A percentile compares a stretch with the other conserved stretches of the same genome.
phyloP scores from a whole-genome alignment of 1,140 invertebrate species.

The Drosophila watanabei region DNA sequence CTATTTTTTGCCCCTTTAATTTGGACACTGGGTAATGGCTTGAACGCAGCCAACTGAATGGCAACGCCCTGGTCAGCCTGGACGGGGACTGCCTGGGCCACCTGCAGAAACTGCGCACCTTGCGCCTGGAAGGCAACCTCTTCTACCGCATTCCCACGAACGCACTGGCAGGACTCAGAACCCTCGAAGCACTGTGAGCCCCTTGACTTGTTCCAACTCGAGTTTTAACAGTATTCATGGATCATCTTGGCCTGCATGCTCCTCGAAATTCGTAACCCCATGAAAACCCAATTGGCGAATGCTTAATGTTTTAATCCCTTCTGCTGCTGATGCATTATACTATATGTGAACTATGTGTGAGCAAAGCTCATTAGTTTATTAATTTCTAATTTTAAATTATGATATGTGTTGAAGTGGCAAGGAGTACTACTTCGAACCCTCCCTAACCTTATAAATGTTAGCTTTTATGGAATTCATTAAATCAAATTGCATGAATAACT shows the following conservation, averaged over 20 bases:
- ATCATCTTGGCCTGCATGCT: constrained; percentile 26
- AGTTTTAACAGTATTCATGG: constrained; percentile 25
- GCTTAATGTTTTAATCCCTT: constrained; percentile 21
- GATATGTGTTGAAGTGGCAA: neutral
- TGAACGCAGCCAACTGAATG: constrained; percentile 88
- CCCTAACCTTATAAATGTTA: neutral
- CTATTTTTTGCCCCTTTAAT: constrained; percentile 51
- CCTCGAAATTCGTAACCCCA: constrained; percentile 20
- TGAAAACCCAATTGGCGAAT: constrained; percentile 12
- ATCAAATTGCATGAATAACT: constrained; percentile 12
- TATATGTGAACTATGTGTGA: neutral
- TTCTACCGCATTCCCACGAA: constrained; percentile 88
- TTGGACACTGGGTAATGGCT: constrained; percentile 51
- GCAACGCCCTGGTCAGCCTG: constrained; percentile 88
- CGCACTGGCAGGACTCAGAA: constrained; percentile 87
- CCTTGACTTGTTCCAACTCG: constrained; percentile 35
- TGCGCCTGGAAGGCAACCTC: constrained; percentile 89
- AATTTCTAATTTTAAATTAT: neutral
- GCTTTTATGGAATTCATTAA: neutral
- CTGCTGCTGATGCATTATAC: constrained; percentile 10
- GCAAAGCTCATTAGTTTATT: neutral
- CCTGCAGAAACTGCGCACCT: constrained; percentile 87
- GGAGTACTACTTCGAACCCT: too few relatives aligned
- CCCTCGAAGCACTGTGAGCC: constrained; percentile 90
- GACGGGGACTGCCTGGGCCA: constrained; percentile 87